These are phyloP conservation scores for Melanophora roralis DNA, from an alignment of 2,888 invertebrate species.

Conservation along the genomic window DNA sequence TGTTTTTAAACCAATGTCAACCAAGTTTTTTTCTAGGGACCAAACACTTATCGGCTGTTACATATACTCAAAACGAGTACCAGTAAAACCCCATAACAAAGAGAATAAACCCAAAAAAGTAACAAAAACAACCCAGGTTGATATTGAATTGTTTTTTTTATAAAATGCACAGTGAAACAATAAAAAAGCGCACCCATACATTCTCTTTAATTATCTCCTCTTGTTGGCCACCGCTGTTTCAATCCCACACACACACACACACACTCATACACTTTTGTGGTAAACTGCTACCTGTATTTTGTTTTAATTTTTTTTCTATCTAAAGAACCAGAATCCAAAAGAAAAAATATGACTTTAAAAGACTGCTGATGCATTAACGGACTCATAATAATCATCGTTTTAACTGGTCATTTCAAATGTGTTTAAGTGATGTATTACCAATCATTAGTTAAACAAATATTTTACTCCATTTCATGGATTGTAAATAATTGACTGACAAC, in stretches of 20 bases:
- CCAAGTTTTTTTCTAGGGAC: too few species aligned
- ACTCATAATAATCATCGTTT: conserved; percentile 33
- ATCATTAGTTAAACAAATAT: conserved; percentile 59
- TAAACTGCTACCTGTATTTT: conserved; percentile 51
- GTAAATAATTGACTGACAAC: conserved; percentile 15
- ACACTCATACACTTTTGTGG: too few species aligned
- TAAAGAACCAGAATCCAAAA: neutral
- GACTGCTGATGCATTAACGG: conserved; percentile 25
- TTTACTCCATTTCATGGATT: conserved; percentile 19
- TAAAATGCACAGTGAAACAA: too few species aligned
- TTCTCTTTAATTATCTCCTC: too few species aligned
- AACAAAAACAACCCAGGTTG: too few species aligned
- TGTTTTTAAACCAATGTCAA: too few species aligned
- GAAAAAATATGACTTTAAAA: conserved; percentile 19
- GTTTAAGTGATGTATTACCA: conserved; percentile 54
- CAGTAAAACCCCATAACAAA: too few species aligned
- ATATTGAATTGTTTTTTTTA: too few species aligned
- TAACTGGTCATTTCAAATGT: conserved; percentile 24
- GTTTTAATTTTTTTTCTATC: conserved; percentile 20
- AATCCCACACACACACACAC: too few species aligned
- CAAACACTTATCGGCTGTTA: too few species aligned
- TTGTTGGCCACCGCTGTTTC: too few species aligned
- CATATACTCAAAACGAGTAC: neutral
- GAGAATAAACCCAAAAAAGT: neutral
- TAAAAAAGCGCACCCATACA: too few species aligned